Evolutionary conservation across 1,140 invertebrate genomes (phyloP).

Genomic region (Meloidogyne chitwoodi): DNA sequence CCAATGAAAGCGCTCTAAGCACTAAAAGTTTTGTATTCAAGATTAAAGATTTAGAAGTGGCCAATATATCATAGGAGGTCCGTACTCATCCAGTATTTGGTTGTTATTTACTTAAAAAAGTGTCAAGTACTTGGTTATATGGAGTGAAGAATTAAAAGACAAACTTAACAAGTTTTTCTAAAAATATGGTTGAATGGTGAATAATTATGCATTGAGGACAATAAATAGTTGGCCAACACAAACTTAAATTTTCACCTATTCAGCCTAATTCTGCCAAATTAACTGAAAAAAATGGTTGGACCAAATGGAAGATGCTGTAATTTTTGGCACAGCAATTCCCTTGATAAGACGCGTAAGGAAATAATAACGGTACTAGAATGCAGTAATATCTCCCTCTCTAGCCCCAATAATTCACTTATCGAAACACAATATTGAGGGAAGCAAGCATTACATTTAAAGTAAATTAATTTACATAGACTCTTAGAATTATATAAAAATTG

Average conservation of each 20-base stretch:
- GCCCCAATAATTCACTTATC: conserved; percentile 16
- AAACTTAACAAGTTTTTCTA: not conserved
- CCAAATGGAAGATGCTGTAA: not conserved
- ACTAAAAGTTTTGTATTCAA: not conserved
- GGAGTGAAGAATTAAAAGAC: not conserved
- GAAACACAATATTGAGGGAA: conserved; percentile 5
- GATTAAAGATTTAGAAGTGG: not conserved
- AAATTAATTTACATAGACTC: not conserved
- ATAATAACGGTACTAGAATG: not conserved
- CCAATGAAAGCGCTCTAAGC: not conserved
- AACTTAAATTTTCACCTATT: not conserved
- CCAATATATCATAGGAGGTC: not conserved
- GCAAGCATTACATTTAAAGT: not conserved
- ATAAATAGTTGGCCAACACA: not conserved
- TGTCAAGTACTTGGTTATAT: not conserved
- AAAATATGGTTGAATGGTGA: not conserved
- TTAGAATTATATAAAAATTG: not conserved
- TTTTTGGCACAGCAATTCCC: conserved; percentile 17
- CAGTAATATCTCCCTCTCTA: not conserved
- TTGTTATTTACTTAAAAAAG: not conserved
- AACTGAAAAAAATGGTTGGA: not conserved
- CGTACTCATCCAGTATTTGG: not conserved
- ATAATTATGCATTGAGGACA: not conserved
- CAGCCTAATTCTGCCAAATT: not conserved
- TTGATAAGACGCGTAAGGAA: conserved; percentile 1